Evolutionary conservation across 1,140 invertebrate genomes (phyloP), one percentile per base, ranked within the genome.

Genomic region (Meloidogyne hapla): DNA sequence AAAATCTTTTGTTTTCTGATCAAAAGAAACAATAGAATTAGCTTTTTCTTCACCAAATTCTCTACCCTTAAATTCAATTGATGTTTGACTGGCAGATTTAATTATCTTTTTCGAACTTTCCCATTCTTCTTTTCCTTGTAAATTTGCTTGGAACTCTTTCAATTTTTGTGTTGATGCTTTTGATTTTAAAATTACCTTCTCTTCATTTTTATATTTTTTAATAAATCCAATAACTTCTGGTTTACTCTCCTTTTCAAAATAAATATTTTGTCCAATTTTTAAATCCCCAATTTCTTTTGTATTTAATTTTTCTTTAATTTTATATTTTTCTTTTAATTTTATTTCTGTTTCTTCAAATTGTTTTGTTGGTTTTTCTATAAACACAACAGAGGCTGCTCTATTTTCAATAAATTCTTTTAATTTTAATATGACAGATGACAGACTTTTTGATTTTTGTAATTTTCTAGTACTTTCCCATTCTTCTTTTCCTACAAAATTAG

Each of bases 301-400:
- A 21, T 63, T 21, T 23, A 63, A 25, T 25, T 21, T 63, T 63
- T 63, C 62, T 63, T 21, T 23, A 33, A 33, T 33, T 33, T 33
- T 33, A 8, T 33, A 33, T 33, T 33, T 33, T 33, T 33, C 33
- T 33, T 33, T 33, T 33, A 33, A 33, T 33, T 33, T 33, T 18
- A 74, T 13, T 74, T 74, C 26, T 61, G 56, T 0, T 38, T 5
- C 66, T 64, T 75, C 71, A 3, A 74, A 72, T 23, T 74, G n/a
- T 25, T 33, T 33, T 10, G n/a, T 23, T 5, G 62, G n/a, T 68
- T 69, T 71, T n/a, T 38, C 62, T 40, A 33, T 42, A 42, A 68
- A 23, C 18, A n/a, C 28, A 18, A 21, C 69, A 5, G 18, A 21
- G 33, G 33, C 21, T 66, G 21, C n/a, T 72, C 28, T 15, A 18